Percentiles rank a stretch among this genome's conserved stretches.
Evolutionary conservation across 2,888 invertebrate species (phyloP).

Genomic region (Pristionchus japonicus): DNA sequence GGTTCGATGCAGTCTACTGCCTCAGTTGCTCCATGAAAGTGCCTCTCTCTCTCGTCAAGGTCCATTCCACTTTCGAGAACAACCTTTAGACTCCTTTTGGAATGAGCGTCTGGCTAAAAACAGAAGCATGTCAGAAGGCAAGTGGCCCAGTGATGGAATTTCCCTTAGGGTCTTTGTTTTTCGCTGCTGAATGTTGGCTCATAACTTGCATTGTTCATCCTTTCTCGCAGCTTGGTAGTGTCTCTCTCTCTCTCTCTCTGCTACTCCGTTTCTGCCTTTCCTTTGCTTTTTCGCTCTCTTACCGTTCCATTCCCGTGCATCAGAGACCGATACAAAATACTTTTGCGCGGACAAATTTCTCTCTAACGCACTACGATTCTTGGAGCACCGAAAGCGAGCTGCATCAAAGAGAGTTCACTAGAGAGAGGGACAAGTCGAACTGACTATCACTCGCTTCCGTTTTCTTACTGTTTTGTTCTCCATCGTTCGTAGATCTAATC

Average conservation of each 20-base stretch:
- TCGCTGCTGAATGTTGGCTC: neutral
- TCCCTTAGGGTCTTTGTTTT: constrained; percentile 15
- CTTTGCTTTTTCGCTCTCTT: neutral
- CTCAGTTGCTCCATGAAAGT: neutral
- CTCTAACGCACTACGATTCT: neutral
- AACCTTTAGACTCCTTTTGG: neutral
- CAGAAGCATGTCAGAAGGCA: neutral
- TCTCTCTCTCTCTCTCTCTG: neutral
- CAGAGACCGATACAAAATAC: neutral
- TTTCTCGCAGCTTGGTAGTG: neutral
- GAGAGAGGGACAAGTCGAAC: neutral
- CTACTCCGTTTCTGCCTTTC: neutral
- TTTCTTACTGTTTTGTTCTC: neutral
- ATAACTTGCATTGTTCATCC: neutral
- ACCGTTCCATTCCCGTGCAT: neutral
- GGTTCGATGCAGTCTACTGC: neutral
- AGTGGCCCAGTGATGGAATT: neutral
- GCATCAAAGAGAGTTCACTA: neutral
- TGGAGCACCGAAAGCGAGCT: neutral
- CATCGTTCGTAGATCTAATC: neutral
- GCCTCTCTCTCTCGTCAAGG: neutral
- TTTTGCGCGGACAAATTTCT: neutral
- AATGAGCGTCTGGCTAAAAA: neutral
- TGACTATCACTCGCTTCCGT: neutral
- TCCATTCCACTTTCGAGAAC: neutral